Base-by-base conservation (phyloP, 2,113 vertebrate genomes). In the Tinamus guttatus region DNA sequence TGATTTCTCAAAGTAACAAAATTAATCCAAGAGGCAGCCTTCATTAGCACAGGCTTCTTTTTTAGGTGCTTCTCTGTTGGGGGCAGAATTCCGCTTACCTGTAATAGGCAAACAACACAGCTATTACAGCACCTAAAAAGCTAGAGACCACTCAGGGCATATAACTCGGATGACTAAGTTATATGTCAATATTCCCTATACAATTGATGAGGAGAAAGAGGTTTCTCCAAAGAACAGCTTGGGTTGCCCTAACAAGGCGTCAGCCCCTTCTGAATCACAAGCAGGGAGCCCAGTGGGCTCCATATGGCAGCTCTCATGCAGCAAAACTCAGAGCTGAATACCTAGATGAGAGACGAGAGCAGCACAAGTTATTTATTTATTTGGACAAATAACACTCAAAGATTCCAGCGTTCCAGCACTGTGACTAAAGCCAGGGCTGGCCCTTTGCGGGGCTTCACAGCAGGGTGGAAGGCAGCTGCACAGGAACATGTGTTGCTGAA, bases 291-390 rank as follows among this genome's bases (percentile, higher is more conserved):
- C 45, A 59, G 17, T 10, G 94, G 45, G 22, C n/a, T 75, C 36
- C 20, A 0, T 0, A 8, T 10, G 43, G 54, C 25, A 13, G 84
- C 52, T 83, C 47, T 10, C 49, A 79, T 36, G n/a, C 34, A 40
- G n/a, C 45, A 71, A 43, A 88, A 28, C 9, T 49, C 51, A 40
- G 22, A 3, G 4, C 62, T 63, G 83, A 24, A 32, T 32, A 62
- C n/a, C 47, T 60, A 41, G 30, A 22, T 76, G 27, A 67, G 27
- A 63, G 21, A 15, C 81, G 36, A 76, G 28, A 18, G 54, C 17
- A 28, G 54, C 54, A 32, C 54, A 32, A 58, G 30, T 58, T 32
- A 58, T 58, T 88, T 56, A 27, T 73, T 73, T 51, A n/a, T n/a
- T n/a, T n/a, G n/a, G n/a, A n/a, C n/a, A n/a, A n/a, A n/a, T n/a